Evolutionary conservation across 2,113 vertebrate genomes (phyloP).

Genomic region (Vombatus ursinus): DNA sequence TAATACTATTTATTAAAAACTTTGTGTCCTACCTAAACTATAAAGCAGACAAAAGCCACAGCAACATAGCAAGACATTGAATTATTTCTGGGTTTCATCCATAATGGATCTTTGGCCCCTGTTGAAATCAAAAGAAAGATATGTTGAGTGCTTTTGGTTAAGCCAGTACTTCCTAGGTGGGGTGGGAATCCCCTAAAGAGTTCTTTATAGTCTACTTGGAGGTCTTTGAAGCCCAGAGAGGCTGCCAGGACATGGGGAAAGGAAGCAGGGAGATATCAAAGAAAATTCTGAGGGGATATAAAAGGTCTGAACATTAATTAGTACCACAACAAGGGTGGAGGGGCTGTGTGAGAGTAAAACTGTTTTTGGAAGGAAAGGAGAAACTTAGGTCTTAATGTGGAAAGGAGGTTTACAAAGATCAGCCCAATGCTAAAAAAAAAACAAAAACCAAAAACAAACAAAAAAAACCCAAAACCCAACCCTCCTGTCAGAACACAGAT

Average conservation of each 20-base stretch:
- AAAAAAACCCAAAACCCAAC: neutral
- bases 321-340: neutral
- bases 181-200: slow-evolving; percentile 11
- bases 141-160: neutral
- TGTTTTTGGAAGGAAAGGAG: neutral
- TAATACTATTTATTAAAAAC: neutral
- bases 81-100: accelerated
- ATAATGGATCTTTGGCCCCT: neutral
- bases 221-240: neutral
- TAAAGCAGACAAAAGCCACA: neutral
- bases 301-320: neutral
- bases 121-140: neutral
- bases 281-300: neutral
- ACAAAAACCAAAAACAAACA: neutral
- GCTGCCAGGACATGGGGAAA: neutral
- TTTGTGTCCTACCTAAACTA: neutral
- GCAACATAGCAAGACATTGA: accelerated
- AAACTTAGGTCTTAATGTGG: neutral
- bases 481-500: neutral
- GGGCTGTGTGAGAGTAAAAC: accelerated
- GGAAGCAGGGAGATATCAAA: neutral
- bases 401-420: neutral
- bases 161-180: neutral
- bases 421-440: neutral
- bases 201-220: neutral